phyloP scores from a whole-genome alignment of 1,140 invertebrate species.

The Eumaeus atala region DNA sequence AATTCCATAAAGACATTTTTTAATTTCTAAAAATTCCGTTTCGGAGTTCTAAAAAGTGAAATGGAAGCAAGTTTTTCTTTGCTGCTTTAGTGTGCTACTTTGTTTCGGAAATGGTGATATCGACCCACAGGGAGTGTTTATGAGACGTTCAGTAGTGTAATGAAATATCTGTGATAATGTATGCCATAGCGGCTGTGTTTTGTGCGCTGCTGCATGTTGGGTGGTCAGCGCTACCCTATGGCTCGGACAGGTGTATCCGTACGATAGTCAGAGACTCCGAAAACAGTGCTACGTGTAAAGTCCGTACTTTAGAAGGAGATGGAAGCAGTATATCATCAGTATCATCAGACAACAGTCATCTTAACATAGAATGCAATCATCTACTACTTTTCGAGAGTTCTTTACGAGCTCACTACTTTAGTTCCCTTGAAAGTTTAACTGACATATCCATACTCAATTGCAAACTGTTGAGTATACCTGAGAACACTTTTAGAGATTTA shows the following conservation, averaged over 20 bases:
- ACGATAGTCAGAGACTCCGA: slow-evolving; percentile 40
- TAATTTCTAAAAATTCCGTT: slow-evolving; percentile 31
- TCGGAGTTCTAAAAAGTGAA: slow-evolving; percentile 56
- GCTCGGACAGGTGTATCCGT: slow-evolving; percentile 59
- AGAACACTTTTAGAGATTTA: slow-evolving; percentile 85
- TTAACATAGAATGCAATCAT: slow-evolving; percentile 85
- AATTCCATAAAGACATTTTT: slow-evolving; percentile 23
- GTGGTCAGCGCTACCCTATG: slow-evolving; percentile 47
- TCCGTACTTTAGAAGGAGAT: slow-evolving; percentile 81
- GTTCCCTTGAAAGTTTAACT: slow-evolving; percentile 81
- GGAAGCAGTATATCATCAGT: slow-evolving; percentile 77
- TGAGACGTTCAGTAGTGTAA: slow-evolving; percentile 68
- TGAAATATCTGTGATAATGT: slow-evolving; percentile 72
- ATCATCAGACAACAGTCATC: slow-evolving; percentile 78
- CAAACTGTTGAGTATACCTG: slow-evolving; percentile 84
- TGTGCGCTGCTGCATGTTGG: slow-evolving; percentile 57
- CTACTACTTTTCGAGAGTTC: slow-evolving; percentile 86
- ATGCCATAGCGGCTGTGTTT: slow-evolving; percentile 48
- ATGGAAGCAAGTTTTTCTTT: slow-evolving; percentile 65
- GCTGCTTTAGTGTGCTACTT: slow-evolving; percentile 54
- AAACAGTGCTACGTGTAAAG: slow-evolving; percentile 79
- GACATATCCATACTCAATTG: slow-evolving; percentile 84
- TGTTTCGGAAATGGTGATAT: slow-evolving; percentile 74
- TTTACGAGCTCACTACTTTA: slow-evolving; percentile 81
- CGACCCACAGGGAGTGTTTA: slow-evolving; percentile 71